Base-by-base conservation (phyloP, 2,797 vertebrate species). In the Myotis pilosus region DNA sequence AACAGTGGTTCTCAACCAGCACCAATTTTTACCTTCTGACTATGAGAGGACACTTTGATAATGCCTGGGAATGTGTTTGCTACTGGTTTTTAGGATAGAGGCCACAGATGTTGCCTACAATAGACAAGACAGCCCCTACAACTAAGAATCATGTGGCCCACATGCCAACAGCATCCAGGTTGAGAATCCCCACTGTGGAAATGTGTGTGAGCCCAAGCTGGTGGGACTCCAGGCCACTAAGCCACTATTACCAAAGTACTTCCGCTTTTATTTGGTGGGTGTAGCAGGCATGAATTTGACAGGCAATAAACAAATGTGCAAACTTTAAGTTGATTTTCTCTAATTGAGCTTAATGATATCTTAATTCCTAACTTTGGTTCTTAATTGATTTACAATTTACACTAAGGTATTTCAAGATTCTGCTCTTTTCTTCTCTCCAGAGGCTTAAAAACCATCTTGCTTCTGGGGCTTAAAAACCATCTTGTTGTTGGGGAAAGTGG, bases 121-220 rank as follows among this genome's bases (percentile, higher is more conserved):
- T 1, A 0, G 3, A 13, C 2, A 38, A 71, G 19, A 16, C 1
- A 0, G 20, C 3, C 3, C 33, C 41, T 2, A 6, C 12, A 19
- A 16, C 30, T n/a, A 51, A 84, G 53, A 41, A 23, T 38, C 4
- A 0, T 11, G 8, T 3, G 11, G 20, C 20, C 15, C 16, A 28
- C 38, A 22, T 38, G 6, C 30, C 33, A 4, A 0, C 3, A 41
- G 20, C 12, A 8, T 25, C 25, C 16, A n/a, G 25, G 17, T 6
- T 53, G 36, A 79, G 60, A 71, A 69, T 44, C 0, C 3, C 22
- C 6, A 17, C 33, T 30, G 1, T 10, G 41, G 33, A 51, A 10
- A 19, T 4, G 7, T 8, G 2, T 20, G 38, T 20, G 23, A 53
- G 12, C 16, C 41, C 10, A 5, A 76, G 33, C 16, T 71, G 11